phyloP scores from a whole-genome alignment of 2,888 invertebrate species.

The Caenorhabditis panamensis region DNA sequence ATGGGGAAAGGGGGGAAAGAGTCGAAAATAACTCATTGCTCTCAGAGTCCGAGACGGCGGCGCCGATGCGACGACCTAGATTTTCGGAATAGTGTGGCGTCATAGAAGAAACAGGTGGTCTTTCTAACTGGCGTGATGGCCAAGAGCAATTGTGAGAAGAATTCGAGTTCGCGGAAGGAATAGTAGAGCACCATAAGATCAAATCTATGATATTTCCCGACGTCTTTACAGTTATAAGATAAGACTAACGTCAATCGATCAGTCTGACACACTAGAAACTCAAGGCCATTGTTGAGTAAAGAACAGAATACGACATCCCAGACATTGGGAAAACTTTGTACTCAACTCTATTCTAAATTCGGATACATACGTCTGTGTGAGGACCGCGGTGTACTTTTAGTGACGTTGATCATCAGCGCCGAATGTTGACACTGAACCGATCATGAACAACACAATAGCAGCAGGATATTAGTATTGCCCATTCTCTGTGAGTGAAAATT shows the following conservation, averaged over 20 bases:
- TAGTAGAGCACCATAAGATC: not conserved
- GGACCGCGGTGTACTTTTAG: not conserved
- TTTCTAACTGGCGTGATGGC: slow-evolving; percentile 3
- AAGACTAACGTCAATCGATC: slow-evolving; percentile 17
- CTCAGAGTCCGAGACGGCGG: slow-evolving; percentile 8
- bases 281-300: slow-evolving; percentile 27
- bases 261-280: slow-evolving; percentile 19
- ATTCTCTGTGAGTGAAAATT: not conserved
- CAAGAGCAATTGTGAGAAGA: not conserved
- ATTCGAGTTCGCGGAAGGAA: slow-evolving; percentile 10
- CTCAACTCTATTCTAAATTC: not conserved
- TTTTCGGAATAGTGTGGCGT: slow-evolving; percentile 41
- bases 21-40: slow-evolving; percentile 39
- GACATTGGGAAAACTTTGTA: not conserved
- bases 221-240: slow-evolving; percentile 7
- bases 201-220: not conserved
- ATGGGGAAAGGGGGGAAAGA: slow-evolving; percentile 7
- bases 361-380: not conserved
- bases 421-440: not conserved
- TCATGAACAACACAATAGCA: slow-evolving; percentile 1
- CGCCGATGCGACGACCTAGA: slow-evolving; percentile 24
- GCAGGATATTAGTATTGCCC: not conserved
- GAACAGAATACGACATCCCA: not conserved
- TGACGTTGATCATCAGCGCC: not conserved
- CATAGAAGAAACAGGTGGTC: slow-evolving; percentile 38